Evolutionary conservation across 2,888 invertebrate species (phyloP), one percentile per base, ranked within the genome.

Genomic region (Caenorhabditis angaria): DNA sequence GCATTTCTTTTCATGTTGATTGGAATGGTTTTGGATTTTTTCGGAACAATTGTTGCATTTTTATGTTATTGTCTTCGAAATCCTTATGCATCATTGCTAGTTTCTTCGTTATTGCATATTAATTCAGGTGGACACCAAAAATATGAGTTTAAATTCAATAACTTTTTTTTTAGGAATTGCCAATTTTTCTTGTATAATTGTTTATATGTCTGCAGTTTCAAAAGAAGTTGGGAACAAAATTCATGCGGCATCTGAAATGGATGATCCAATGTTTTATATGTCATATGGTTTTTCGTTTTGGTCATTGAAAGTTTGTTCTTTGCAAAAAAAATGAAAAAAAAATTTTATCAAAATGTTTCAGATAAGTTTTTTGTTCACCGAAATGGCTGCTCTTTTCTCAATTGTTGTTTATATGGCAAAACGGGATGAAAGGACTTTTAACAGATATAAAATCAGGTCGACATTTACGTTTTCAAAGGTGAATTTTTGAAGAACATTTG

Each of bases 321-420:
- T n/a, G 48, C 48, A 4, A 20, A 48, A 48, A 48, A 48, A 10
- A 5, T 48, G 48, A 48, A 48, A 48, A 8, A 10, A 10, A 18
- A 48, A 48, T 10, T 48, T 8, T 48, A 4, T n/a, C 48, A n/a
- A 20, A 51, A 54, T 78, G n/a, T 51, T 87, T 10, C 86, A 87
- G 85, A 60, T 74, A 10, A 81, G 82, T 41, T 87, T 86, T 54
- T 72, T 87, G 66, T 79, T 82, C 48, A 87, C 85, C 22, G 87
- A 87, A 77, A 54, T 74, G 14, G 83, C 85, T 1, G 86, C 86
- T 1, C 65, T 87, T 5, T 81, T 87, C 48, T 73, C 80, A 1
- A 83, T 86, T 4, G 76, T 85, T n/a, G 87, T 87, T n/a, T 87
- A 83, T 72, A 82, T 87, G 87, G 86, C 87, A 8, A 88, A 87